Evolutionary conservation across 2,888 invertebrate species (phyloP), one percentile per base, ranked within the genome.

Genomic region (Apotomis capreana): DNA sequence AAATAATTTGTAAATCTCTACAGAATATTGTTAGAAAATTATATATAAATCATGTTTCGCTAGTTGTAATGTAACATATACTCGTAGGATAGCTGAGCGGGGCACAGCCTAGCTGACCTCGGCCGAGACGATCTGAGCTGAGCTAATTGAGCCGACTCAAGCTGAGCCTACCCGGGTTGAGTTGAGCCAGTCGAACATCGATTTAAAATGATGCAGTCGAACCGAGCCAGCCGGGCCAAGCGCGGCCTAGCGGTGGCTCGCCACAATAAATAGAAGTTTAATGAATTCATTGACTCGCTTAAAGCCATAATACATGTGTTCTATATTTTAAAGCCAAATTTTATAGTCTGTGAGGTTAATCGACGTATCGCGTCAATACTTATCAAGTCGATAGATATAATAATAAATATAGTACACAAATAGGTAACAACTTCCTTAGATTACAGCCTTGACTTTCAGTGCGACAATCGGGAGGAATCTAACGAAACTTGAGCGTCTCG

Each of bases 251-350:
- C 70, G n/a, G 15, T n/a, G 54, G 40, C 74, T 78, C 78, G 70
- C 78, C 82, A 79, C 82, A 84, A 86, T 88, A 87, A 87, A 89
- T 91, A 91, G 87, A 89, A 87, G 86, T 84, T 85, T 85, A 88
- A 89, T 88, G 89, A 86, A 83, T 89, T 88, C 78, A 87, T 87
- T 90, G 91, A 90, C 92, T 90, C 88, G 88, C 89, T 89, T 92
- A 92, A 90, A 92, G 91, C 89, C 89, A 88, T 85, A 86, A 89
- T 88, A 90, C 83, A 88, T 89, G 89, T 87, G 89, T 90, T 83
- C 90, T 91, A 92, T 88, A 87, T 90, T 90, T 94, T 94, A 94
- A 94, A 94, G 94, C 94, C 93, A 93, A 93, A 92, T 93, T 90
- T 91, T 71, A 89, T 91, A 94, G 94, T 94, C 94, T 94, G 93